Evolutionary conservation across 2,113 vertebrate genomes (phyloP).

Genomic region (Zosterops hypoxanthus): DNA sequence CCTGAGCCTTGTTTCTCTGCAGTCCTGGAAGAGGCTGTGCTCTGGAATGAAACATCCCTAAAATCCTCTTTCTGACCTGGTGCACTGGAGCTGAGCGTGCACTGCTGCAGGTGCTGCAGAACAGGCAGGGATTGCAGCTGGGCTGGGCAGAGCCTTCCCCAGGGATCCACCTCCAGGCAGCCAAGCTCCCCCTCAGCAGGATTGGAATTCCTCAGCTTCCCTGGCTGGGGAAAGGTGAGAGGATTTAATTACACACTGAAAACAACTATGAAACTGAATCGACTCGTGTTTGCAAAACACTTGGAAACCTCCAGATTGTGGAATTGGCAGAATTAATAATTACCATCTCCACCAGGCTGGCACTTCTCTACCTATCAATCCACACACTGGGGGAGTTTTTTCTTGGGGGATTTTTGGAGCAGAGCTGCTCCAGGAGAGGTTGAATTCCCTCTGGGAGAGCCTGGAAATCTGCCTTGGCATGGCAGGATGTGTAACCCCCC

Average conservation of each 20-base stretch:
- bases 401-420: neutral
- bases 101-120: neutral
- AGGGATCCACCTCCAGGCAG: neutral
- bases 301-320: neutral
- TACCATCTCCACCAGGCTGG: neutral
- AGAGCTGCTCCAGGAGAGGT: neutral
- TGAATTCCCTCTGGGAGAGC: neutral
- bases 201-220: neutral
- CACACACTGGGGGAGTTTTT: neutral
- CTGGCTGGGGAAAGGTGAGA: constrained; percentile 7
- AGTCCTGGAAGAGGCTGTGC: neutral
- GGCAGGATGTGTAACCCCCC: neutral
- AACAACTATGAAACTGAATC: neutral
- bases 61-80: neutral
- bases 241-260: constrained; percentile 6
- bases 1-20: neutral
- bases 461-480: neutral
- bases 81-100: neutral
- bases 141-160: neutral
- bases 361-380: neutral
- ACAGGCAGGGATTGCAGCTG: neutral
- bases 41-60: neutral
- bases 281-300: neutral
- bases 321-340: neutral
- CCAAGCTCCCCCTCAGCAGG: neutral